phyloP scores from a whole-genome alignment of 1,140 invertebrate genomes.

The Zaprionus gabonicus region DNA sequence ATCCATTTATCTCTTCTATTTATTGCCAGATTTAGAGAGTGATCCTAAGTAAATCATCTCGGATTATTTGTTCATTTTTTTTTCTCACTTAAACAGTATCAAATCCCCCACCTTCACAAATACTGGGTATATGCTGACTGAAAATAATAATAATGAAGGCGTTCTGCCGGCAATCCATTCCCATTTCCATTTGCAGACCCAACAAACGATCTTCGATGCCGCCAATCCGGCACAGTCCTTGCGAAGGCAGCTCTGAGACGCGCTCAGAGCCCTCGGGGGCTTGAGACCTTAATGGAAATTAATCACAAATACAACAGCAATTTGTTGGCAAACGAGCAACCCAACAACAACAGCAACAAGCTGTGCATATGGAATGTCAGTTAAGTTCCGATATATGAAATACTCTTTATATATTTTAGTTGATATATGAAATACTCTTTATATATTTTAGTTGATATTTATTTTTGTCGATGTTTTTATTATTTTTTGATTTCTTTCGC shows the following conservation, averaged over 20 bases:
- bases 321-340: slow-evolving; percentile 29
- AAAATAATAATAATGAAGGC: slow-evolving; percentile 63
- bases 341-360: not conserved
- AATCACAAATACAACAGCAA: slow-evolving; percentile 62
- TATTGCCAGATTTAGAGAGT: not conserved
- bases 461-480: slow-evolving; percentile 44
- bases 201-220: slow-evolving; percentile 7
- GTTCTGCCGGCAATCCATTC: slow-evolving; percentile 65
- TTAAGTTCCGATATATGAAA: not conserved
- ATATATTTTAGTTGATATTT: slow-evolving; percentile 39
- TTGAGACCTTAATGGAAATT: slow-evolving; percentile 42
- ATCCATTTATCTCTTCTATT: not conserved
- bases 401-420: slow-evolving; percentile 40
- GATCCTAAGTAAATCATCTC: not conserved
- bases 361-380: not conserved
- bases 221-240: slow-evolving; percentile 33
- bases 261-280: slow-evolving; percentile 4
- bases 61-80: too few relatives aligned
- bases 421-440: slow-evolving; percentile 24
- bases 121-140: slow-evolving; percentile 10
- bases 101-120: not conserved
- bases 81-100: not conserved
- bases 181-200: slow-evolving; percentile 38
- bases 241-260: slow-evolving; percentile 7
- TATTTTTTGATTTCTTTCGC: slow-evolving; percentile 75